These are phyloP conservation scores for Pseudomyrmex cubaensis DNA, from an alignment of 1,140 invertebrate genomes.

Conservation along the genomic window DNA sequence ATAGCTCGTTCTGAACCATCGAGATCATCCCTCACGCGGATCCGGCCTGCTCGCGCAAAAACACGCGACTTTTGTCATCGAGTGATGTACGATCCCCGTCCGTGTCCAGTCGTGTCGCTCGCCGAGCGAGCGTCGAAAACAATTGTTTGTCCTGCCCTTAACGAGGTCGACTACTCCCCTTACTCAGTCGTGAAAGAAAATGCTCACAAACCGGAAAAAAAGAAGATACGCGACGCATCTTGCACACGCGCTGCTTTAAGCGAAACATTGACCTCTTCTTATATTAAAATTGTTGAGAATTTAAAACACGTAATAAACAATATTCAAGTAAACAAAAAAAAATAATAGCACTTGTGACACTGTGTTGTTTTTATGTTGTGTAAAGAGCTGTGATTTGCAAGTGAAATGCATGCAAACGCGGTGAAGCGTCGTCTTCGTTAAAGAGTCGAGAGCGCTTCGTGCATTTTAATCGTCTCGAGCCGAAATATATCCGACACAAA, in stretches of 20 bases:
- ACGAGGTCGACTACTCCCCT: constrained; percentile 44
- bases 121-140: constrained; percentile 53
- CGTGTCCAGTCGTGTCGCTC: constrained; percentile 40
- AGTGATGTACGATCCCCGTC: constrained; percentile 72
- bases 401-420: not conserved
- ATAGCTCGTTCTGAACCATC: constrained; percentile 67
- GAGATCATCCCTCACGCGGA: constrained; percentile 75
- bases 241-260: not conserved
- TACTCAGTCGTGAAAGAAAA: constrained; percentile 4
- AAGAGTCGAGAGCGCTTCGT: constrained; percentile 68
- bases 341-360: not conserved
- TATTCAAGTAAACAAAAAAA: not conserved
- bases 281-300: not conserved
- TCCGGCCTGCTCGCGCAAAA: constrained; percentile 65
- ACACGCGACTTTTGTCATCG: constrained; percentile 73
- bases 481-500: constrained; percentile 70
- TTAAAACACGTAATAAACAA: not conserved
- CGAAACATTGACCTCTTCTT: not conserved
- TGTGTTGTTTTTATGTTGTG: too few species aligned
- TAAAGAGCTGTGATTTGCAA: constrained; percentile 22
- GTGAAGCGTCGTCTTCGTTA: constrained; percentile 70
- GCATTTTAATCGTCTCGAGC: constrained; percentile 75
- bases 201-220: constrained; percentile 1
- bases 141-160: constrained; percentile 58
- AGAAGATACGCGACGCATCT: not conserved